Percentiles rank a stretch among this genome's conserved stretches.
phyloP scores from a whole-genome alignment of 2,888 invertebrate genomes.

The Autographa gamma region DNA sequence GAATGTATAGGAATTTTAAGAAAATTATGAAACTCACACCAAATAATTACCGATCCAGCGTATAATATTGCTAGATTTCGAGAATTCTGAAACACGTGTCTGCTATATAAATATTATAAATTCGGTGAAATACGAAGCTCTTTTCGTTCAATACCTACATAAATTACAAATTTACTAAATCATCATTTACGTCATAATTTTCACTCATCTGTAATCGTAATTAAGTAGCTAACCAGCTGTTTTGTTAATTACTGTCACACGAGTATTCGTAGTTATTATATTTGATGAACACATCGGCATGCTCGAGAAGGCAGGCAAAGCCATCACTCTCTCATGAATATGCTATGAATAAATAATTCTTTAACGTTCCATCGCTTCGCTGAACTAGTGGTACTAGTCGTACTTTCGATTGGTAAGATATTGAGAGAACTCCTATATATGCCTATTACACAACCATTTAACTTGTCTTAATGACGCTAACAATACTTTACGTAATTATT shows the following conservation, averaged over 20 bases:
- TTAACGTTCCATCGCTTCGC: conserved; percentile 27
- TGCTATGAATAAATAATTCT: conserved; percentile 56
- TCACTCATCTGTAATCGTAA: neutral
- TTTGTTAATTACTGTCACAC: conserved; percentile 35
- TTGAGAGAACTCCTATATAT: neutral
- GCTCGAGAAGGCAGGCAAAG: conserved; percentile 39
- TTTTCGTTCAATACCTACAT: too few species aligned
- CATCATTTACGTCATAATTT: neutral
- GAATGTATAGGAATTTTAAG: too few species aligned
- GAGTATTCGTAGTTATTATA: conserved; percentile 43
- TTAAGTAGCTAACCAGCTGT: too few species aligned
- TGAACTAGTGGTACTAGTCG: conserved; percentile 11
- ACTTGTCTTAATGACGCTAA: neutral
- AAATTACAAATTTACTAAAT: neutral
- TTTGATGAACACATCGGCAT: conserved; percentile 52
- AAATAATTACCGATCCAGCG: too few species aligned
- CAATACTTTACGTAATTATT: too few species aligned
- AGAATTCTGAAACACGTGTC: too few species aligned
- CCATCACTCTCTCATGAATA: conserved; percentile 52
- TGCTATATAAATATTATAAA: too few species aligned
- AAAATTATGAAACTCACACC: too few species aligned
- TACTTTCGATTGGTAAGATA: conserved; percentile 27
- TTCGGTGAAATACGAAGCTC: too few species aligned
- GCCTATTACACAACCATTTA: neutral
- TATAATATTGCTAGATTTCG: too few species aligned